Evolutionary conservation across 2,113 vertebrate species (phyloP).

Genomic region (Cynocephalus volans): DNA sequence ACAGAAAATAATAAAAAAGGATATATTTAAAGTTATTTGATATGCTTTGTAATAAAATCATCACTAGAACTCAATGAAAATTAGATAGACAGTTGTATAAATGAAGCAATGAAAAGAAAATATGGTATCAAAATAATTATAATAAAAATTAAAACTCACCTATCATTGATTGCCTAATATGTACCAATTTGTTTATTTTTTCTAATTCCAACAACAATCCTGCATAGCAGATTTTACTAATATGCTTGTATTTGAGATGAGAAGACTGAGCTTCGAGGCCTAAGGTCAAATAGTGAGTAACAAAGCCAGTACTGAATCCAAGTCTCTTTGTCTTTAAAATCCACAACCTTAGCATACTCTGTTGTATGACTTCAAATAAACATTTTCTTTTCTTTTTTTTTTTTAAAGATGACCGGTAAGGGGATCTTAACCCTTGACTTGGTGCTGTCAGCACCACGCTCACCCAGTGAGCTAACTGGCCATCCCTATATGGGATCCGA

Average conservation of each 20-base stretch:
- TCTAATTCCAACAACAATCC: not conserved
- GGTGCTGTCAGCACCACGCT: too few relatives aligned
- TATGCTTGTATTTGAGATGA: not conserved
- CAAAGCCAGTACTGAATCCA: not conserved
- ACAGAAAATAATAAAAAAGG: constrained; percentile 58
- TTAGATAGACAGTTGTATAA: constrained; percentile 22
- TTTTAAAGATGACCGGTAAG: too few relatives aligned
- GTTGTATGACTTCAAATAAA: not conserved
- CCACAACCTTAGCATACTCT: not conserved
- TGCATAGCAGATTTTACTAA: not conserved
- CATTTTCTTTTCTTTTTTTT: too few relatives aligned
- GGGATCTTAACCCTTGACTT: too few relatives aligned
- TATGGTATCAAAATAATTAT: constrained; percentile 49
- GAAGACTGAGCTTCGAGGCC: not conserved
- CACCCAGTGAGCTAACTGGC: too few relatives aligned
- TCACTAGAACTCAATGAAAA: constrained; percentile 23
- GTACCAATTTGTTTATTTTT: constrained; percentile 19
- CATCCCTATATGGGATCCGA: too few relatives aligned
- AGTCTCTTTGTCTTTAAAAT: not conserved
- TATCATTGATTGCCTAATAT: not conserved
- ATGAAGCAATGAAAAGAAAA: constrained; percentile 33
- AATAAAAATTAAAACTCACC: constrained; percentile 6
- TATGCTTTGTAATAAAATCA: not conserved
- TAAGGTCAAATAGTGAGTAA: not conserved
- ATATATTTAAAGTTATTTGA: constrained; percentile 54